These are phyloP conservation scores for Microctonus aethiopoides DNA, from an alignment of 2,888 invertebrate species.

Conservation along the genomic window DNA sequence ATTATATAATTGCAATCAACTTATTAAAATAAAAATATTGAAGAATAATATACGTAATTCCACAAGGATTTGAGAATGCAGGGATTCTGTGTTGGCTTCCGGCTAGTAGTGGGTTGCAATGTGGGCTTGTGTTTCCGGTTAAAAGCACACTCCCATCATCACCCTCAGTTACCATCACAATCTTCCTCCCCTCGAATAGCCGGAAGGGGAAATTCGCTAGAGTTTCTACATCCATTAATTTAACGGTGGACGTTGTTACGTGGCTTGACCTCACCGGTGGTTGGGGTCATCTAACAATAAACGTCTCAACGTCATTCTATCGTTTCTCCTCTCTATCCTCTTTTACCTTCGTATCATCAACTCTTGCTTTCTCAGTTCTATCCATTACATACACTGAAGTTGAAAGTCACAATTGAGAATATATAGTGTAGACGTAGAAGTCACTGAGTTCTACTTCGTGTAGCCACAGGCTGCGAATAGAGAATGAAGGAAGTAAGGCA, in stretches of 20 bases:
- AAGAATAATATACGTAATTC: not conserved
- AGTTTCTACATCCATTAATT: conserved; percentile 21
- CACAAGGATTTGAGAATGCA: not conserved
- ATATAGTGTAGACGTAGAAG: not conserved
- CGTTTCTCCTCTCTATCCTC: not conserved
- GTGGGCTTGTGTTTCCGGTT: conserved; percentile 15
- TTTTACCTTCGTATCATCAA: not conserved
- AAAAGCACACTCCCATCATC: conserved; percentile 6
- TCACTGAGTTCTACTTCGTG: not conserved
- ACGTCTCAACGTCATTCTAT: conserved; percentile 2
- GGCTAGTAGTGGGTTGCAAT: not conserved
- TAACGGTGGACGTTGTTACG: conserved; percentile 16
- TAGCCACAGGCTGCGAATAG: not conserved
- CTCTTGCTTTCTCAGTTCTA: not conserved
- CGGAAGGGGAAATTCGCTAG: conserved; percentile 9
- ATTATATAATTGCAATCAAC: no score
- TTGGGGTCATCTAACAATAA: conserved; percentile 8
- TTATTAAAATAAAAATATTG: not conserved
- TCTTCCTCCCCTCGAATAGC: not conserved
- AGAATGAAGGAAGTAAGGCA: not conserved
- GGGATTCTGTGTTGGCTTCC: not conserved
- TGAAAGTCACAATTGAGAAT: not conserved
- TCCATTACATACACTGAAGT: not conserved
- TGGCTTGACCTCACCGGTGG: conserved; percentile 7
- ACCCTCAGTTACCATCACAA: not conserved